Percentiles rank a stretch among this genome's conserved stretches.
These are phyloP conservation scores for Rhagologus leucostigma DNA, from an alignment of 2,113 vertebrate species.

Conservation along the genomic window DNA sequence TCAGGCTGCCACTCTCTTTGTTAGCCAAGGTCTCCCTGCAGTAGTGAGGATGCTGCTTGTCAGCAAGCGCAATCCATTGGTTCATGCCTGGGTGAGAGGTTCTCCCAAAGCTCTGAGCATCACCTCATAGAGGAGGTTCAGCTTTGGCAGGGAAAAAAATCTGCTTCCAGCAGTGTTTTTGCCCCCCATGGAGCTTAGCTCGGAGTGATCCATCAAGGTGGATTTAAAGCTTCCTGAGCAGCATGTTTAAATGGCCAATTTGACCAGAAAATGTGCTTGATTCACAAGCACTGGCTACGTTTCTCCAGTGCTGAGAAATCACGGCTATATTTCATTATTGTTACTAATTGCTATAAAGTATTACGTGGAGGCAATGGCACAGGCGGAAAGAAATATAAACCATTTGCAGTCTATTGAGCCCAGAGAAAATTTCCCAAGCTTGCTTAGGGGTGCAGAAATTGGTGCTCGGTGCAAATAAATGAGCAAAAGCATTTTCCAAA, in stretches of 20 bases:
- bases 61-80: fast-evolving
- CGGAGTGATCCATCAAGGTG: background rate
- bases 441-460: conserved; percentile 9
- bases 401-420: background rate
- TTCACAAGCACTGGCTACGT: background rate
- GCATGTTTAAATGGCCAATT: conserved; percentile 1
- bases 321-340: conserved; percentile 29
- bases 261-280: conserved; percentile 16
- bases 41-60: background rate
- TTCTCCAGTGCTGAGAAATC: background rate
- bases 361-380: background rate
- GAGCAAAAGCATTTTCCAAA: conserved; percentile 27
- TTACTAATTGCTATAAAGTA: conserved; percentile 47
- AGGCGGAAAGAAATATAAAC: background rate
- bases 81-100: fast-evolving
- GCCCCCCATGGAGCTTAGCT: background rate
- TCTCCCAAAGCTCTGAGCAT: background rate
- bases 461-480: background rate
- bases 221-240: conserved; percentile 49
- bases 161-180: background rate
- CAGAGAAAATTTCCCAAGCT: background rate
- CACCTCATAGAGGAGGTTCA: background rate
- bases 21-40: background rate
- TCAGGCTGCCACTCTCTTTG: background rate
- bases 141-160: background rate